These are phyloP conservation scores for Sebastes steindachneri DNA, from an alignment of 2,797 vertebrate genomes.

Conservation along the genomic window DNA sequence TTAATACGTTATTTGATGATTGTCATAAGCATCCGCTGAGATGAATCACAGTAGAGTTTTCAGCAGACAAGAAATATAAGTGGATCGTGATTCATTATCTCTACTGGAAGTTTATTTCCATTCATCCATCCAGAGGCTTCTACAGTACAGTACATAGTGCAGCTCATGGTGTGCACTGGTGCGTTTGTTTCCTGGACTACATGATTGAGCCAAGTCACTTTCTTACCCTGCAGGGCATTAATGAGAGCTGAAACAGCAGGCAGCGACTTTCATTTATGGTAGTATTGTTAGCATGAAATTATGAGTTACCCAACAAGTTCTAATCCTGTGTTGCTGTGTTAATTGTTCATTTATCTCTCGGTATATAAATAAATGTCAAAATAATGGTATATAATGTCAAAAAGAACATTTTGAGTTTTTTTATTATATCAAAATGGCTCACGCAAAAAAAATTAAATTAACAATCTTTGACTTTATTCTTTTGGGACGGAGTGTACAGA, in stretches of 20 bases:
- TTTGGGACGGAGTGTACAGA: neutral
- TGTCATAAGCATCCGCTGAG: neutral
- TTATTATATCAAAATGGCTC: no score
- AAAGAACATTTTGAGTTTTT: no score
- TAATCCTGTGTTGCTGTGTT: no score
- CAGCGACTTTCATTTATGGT: neutral
- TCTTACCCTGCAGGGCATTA: neutral
- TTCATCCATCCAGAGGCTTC: conserved; percentile 1
- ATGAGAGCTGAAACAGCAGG: neutral
- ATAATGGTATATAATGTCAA: no score
- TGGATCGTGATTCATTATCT: conserved; percentile 11
- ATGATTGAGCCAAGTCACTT: neutral
- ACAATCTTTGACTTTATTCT: no score
- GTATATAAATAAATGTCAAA: no score
- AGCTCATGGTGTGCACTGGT: neutral
- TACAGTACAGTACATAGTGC: neutral
- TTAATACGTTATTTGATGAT: neutral
- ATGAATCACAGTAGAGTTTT: conserved; percentile 9
- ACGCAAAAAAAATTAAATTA: no score
- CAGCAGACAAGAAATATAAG: conserved; percentile 18
- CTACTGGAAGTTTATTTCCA: conserved; percentile 24
- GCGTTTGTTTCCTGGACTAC: neutral
- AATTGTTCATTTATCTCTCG: no score
- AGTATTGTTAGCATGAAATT: no score
- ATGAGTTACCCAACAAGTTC: no score